Conservation (phyloP, 2,797 vertebrate genomes). For the Benthosema pterotum region DNA sequence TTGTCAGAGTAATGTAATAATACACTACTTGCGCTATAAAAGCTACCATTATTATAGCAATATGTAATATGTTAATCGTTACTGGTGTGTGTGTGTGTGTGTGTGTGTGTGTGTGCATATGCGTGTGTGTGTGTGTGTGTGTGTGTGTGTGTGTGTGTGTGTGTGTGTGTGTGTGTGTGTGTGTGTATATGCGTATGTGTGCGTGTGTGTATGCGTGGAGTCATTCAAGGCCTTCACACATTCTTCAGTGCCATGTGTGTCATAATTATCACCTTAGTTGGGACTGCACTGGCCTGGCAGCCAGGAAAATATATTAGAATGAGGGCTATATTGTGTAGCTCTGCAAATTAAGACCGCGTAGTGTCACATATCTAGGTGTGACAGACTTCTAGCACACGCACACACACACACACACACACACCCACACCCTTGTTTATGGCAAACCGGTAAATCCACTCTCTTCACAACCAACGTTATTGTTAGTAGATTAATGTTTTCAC, state of each 20-base stretch:
- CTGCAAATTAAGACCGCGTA: conserved; percentile 12
- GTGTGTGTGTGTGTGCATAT: no score
- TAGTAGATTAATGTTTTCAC: conserved; percentile 48
- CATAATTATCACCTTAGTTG: conserved; percentile 15
- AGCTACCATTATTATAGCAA: no score
- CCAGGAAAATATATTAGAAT: conserved; percentile 23
- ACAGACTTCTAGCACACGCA: conserved; percentile 1
- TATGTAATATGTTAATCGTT: no score
- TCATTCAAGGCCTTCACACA: conserved; percentile 4
- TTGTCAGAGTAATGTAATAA: no score
- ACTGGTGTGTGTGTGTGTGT: no score
- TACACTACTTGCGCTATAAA: no score
- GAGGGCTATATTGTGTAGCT: conserved; percentile 27
- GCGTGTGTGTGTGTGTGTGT: no score
- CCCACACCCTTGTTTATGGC: conserved; percentile 32
- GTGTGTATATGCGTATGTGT: background rate
- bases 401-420: conserved; percentile 14
- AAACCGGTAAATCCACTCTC: conserved; percentile 77
- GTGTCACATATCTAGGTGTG: conserved; percentile 18
- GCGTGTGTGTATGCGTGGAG: conserved; percentile 3
- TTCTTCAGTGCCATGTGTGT: background rate
- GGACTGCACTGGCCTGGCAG: conserved; percentile 17
- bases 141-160: no score
- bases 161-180: no score
- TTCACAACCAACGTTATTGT: conserved; percentile 57